Conservation (phyloP, 2,888 invertebrate genomes). For the Agrochola lota region DNA sequence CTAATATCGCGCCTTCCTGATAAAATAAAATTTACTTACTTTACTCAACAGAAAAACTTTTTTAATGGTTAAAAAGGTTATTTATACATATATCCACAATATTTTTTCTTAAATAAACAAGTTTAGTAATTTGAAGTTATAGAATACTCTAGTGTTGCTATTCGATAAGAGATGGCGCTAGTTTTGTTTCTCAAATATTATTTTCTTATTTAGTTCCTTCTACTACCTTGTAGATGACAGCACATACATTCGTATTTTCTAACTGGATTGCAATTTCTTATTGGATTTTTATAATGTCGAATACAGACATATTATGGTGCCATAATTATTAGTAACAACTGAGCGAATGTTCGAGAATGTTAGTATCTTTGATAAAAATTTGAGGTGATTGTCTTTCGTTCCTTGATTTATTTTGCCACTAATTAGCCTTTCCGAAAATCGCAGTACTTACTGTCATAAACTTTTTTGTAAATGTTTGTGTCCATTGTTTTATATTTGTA, state of each 20-base stretch:
- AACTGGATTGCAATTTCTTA: not conserved
- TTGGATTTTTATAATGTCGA: not conserved
- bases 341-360: too few species aligned
- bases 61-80: fast-evolving
- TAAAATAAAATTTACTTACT: not conserved
- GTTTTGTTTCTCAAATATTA: conserved; percentile 14
- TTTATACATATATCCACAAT: too few species aligned
- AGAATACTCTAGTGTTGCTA: conserved; percentile 27
- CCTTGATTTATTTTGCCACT: not conserved
- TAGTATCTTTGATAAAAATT: not conserved
- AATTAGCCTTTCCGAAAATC: not conserved
- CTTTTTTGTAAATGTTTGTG: not conserved
- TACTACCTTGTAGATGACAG: conserved; percentile 64
- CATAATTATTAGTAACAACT: not conserved
- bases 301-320: not conserved
- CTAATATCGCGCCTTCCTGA: fast-evolving
- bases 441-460: not conserved
- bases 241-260: not conserved
- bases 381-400: not conserved
- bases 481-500: not conserved
- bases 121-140: too few species aligned
- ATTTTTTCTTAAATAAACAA: fast-evolving
- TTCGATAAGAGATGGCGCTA: conserved; percentile 63
- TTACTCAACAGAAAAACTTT: not conserved
- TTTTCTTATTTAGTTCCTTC: conserved; percentile 21